Evolutionary conservation across 1,140 invertebrate species (phyloP).

Genomic region (Atopsyche davidsoni): DNA sequence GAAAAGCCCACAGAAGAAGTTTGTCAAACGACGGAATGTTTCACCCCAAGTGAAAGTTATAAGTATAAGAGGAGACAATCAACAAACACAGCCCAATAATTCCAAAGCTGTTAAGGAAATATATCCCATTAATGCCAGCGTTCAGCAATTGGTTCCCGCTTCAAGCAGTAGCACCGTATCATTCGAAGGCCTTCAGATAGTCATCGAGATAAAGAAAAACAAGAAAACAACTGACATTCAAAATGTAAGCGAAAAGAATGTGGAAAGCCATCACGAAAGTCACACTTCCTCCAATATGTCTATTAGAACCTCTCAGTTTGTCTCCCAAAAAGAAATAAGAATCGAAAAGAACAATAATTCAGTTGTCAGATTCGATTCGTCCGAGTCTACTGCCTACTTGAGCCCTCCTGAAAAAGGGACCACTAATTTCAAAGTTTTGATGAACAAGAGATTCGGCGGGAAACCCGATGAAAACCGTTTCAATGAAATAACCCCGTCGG

Average conservation of each 20-base stretch:
- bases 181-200: constrained; percentile 24
- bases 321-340: constrained; percentile 36
- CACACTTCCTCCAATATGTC: constrained; percentile 22
- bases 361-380: constrained; percentile 31
- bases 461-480: too few species aligned
- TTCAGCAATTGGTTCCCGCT: not conserved
- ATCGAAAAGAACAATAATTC: constrained; percentile 16
- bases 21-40: not conserved
- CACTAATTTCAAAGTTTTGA: constrained; percentile 36
- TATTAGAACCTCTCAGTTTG: constrained; percentile 19
- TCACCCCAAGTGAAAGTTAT: not conserved
- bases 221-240: constrained; percentile 6
- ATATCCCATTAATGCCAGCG: not conserved
- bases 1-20: constrained; percentile 9
- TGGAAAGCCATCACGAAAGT: not conserved
- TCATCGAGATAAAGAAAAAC: constrained; percentile 18
- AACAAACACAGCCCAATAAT: too few species aligned
- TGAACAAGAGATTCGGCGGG: too few species aligned
- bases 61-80: not conserved
- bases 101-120: too few species aligned
- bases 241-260: constrained; percentile 8
- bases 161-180: constrained; percentile 15
- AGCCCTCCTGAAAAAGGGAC: constrained; percentile 44
- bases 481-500: too few species aligned
- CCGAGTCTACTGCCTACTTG: constrained; percentile 46